Conservation (phyloP, 2,888 invertebrate species). For the Platerodrilus igneus region DNA sequence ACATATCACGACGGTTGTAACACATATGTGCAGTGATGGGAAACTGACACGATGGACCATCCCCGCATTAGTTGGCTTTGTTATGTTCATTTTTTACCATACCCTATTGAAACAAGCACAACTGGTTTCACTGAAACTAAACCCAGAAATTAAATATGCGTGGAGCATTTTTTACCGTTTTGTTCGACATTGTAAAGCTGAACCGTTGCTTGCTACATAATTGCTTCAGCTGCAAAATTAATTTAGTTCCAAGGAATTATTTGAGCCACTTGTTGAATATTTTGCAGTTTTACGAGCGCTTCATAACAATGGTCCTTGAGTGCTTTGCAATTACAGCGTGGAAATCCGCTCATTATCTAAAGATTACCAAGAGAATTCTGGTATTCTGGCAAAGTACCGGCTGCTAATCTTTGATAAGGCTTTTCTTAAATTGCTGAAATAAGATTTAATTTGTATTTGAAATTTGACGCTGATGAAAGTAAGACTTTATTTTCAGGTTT, state of each 20-base stretch:
- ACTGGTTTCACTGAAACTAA: constrained; percentile 33
- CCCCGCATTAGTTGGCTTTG: constrained; percentile 24
- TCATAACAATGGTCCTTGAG: constrained; percentile 31
- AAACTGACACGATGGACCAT: constrained; percentile 27
- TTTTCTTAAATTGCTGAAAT: constrained; percentile 10
- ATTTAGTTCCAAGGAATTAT: constrained; percentile 28
- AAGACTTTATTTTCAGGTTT: too few species aligned
- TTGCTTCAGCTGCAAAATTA: constrained; percentile 15
- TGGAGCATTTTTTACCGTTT: constrained; percentile 21
- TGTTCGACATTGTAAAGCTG: constrained; percentile 12
- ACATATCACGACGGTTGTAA: constrained; percentile 27
- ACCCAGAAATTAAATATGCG: constrained; percentile 30
- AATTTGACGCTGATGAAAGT: too few species aligned
- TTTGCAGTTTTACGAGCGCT: constrained; percentile 32
- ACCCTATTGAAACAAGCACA: constrained; percentile 23
- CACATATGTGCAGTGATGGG: constrained; percentile 30
- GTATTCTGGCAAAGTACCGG: constrained; percentile 25
- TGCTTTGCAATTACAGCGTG: constrained; percentile 30
- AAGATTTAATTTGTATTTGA: neutral
- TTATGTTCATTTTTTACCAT: constrained; percentile 21
- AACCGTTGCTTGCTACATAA: constrained; percentile 18
- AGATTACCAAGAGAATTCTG: constrained; percentile 36
- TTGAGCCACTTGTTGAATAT: constrained; percentile 34
- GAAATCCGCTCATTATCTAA: constrained; percentile 36
- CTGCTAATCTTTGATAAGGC: constrained; percentile 32